Evolutionary conservation across 2,888 invertebrate genomes (phyloP).

Genomic region (Erannis defoliaria): DNA sequence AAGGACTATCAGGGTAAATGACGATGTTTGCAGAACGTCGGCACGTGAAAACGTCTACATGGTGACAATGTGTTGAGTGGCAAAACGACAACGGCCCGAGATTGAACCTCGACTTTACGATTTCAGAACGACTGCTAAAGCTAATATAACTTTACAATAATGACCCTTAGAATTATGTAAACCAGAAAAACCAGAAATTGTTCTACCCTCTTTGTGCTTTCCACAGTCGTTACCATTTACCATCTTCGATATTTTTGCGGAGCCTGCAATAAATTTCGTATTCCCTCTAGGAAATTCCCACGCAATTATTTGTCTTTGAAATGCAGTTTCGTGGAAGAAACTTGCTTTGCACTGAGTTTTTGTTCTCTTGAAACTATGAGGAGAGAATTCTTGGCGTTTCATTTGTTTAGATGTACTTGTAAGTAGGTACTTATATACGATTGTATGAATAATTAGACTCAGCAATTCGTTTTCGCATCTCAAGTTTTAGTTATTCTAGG

Average conservation of each 20-base stretch:
- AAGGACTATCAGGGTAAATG: no score
- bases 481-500: background rate
- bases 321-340: constrained; percentile 38
- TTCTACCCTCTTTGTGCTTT: constrained; percentile 15
- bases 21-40: no score
- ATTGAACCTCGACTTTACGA: no score
- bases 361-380: constrained; percentile 6
- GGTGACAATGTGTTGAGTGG: no score
- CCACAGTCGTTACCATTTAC: constrained; percentile 22
- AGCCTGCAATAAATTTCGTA: constrained; percentile 37
- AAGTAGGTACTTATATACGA: background rate
- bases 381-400: constrained; percentile 2
- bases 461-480: background rate
- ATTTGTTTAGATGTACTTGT: background rate
- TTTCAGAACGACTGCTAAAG: no score
- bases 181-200: background rate
- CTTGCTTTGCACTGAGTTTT: constrained; percentile 33
- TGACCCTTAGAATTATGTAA: no score
- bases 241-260: constrained; percentile 30
- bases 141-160: no score
- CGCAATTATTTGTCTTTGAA: constrained; percentile 45
- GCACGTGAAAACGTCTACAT: no score
- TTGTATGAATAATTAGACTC: background rate
- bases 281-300: constrained; percentile 35
- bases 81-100: no score